These are phyloP conservation scores for Druon quercuslanigerum DNA, from an alignment of 1,140 invertebrate species.

Conservation along the genomic window DNA sequence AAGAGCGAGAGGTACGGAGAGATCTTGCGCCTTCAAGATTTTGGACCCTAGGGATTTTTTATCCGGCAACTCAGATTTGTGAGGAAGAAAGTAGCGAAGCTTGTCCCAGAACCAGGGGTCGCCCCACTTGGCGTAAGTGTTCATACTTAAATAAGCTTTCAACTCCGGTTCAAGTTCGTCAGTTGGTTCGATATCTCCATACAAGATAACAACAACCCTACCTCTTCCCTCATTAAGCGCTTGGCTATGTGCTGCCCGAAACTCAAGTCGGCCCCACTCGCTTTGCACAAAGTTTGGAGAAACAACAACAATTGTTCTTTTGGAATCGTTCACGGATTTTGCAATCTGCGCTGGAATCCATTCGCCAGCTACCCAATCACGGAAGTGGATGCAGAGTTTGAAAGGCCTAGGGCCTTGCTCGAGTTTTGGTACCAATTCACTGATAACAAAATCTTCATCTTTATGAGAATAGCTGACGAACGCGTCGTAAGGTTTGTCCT, in stretches of 20 bases:
- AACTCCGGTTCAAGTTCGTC: constrained; percentile 85
- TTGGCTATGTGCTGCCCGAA: constrained; percentile 85
- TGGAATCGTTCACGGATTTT: constrained; percentile 85
- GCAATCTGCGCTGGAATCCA: constrained; percentile 88
- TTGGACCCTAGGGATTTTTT: no score
- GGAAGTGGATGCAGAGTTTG: constrained; percentile 86
- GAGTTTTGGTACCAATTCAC: constrained; percentile 81
- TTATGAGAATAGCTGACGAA: constrained; percentile 87
- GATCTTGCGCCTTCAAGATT: no score
- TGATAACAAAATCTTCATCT: constrained; percentile 77
- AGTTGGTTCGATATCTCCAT: constrained; percentile 82
- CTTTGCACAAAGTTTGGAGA: constrained; percentile 89
- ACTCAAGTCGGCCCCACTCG: constrained; percentile 90
- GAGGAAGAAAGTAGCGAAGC: constrained; percentile 83
- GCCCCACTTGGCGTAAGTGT: constrained; percentile 91
- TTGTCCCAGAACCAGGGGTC: constrained; percentile 93
- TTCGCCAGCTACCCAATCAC: constrained; percentile 88
- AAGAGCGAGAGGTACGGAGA: no score
- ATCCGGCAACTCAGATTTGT: constrained; percentile 56
- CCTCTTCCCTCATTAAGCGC: constrained; percentile 86
- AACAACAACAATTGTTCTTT: constrained; percentile 88
- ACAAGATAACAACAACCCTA: constrained; percentile 86
- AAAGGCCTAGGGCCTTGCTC: constrained; percentile 78
- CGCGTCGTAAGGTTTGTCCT: constrained; percentile 88
- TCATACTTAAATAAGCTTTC: constrained; percentile 85